phyloP scores from a whole-genome alignment of 2,888 invertebrate genomes.

The Trissoscelio sp. region DNA sequence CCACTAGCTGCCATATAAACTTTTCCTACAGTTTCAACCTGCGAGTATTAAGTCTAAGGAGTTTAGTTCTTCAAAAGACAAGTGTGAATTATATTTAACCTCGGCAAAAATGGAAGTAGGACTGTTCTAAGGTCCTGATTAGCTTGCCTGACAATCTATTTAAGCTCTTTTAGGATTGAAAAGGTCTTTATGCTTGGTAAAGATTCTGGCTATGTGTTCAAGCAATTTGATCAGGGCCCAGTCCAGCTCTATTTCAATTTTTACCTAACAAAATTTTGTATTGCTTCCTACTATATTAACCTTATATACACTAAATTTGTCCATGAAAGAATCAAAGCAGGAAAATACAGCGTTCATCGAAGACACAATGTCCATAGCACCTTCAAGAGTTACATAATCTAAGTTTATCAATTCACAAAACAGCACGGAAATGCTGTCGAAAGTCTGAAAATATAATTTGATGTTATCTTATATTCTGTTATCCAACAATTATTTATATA shows the following conservation, averaged over 20 bases:
- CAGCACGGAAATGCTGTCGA: conserved; percentile 90
- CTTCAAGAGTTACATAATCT: conserved; percentile 85
- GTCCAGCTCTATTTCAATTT: too few relatives aligned
- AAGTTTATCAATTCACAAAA: conserved; percentile 90
- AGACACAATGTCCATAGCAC: conserved; percentile 91
- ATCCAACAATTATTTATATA: too few relatives aligned
- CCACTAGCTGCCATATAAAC: conserved; percentile 97
- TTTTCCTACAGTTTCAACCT: conserved; percentile 97
- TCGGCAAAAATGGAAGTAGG: too few relatives aligned
- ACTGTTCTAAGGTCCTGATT: too few relatives aligned
- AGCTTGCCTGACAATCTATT: too few relatives aligned
- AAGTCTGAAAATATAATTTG: conserved; percentile 76
- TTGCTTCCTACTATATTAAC: conserved; percentile 84
- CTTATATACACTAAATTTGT: conserved; percentile 94
- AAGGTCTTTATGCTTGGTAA: too few relatives aligned
- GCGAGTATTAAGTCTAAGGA: not conserved
- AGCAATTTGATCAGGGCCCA: too few relatives aligned
- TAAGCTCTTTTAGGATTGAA: too few relatives aligned
- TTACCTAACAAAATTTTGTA: too few relatives aligned
- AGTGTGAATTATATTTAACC: not conserved
- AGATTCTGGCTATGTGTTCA: too few relatives aligned
- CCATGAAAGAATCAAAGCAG: conserved; percentile 92
- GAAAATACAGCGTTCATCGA: conserved; percentile 95
- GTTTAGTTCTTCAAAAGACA: not conserved
- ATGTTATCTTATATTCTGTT: not conserved